Percentiles rank a stretch among this genome's conserved stretches.
Conservation (phyloP, 2,888 invertebrate species). For the Calameuta idolon region DNA sequence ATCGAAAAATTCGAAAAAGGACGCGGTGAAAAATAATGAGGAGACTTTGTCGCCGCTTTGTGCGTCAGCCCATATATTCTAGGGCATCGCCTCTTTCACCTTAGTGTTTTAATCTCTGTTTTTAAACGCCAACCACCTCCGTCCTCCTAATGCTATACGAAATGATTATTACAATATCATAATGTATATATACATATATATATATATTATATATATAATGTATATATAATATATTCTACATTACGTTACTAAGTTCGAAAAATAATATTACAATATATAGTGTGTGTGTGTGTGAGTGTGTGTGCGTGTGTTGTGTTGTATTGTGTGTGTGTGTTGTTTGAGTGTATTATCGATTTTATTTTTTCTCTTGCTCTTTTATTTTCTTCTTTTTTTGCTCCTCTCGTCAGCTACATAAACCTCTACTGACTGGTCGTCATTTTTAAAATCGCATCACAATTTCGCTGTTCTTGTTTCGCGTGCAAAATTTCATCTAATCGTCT, state of each 20-base stretch:
- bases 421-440: not conserved
- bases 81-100: slow-evolving; percentile 44
- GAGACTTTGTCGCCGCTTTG: slow-evolving; percentile 38
- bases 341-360: slow-evolving; percentile 45
- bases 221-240: slow-evolving; percentile 61
- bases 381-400: slow-evolving; percentile 34
- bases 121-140: slow-evolving; percentile 52
- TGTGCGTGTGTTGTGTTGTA: slow-evolving; percentile 30
- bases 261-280: slow-evolving; percentile 66
- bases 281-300: slow-evolving; percentile 43
- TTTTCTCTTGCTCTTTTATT: slow-evolving; percentile 31
- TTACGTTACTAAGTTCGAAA: slow-evolving; percentile 65
- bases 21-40: slow-evolving; percentile 21
- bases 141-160: slow-evolving; percentile 59
- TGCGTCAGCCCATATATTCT: slow-evolving; percentile 19
- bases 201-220: slow-evolving; percentile 37
- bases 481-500: not conserved
- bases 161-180: slow-evolving; percentile 63
- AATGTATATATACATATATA: slow-evolving; percentile 44
- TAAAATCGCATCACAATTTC: too few species aligned
- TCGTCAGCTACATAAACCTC: slow-evolving; percentile 10
- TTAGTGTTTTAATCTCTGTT: slow-evolving; percentile 46
- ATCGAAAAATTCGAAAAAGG: not conserved
- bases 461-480: not conserved
- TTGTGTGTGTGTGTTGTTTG: slow-evolving; percentile 42